Evolutionary conservation across 2,797 vertebrate genomes (phyloP).

Genomic region (Takifugu ocellatus): DNA sequence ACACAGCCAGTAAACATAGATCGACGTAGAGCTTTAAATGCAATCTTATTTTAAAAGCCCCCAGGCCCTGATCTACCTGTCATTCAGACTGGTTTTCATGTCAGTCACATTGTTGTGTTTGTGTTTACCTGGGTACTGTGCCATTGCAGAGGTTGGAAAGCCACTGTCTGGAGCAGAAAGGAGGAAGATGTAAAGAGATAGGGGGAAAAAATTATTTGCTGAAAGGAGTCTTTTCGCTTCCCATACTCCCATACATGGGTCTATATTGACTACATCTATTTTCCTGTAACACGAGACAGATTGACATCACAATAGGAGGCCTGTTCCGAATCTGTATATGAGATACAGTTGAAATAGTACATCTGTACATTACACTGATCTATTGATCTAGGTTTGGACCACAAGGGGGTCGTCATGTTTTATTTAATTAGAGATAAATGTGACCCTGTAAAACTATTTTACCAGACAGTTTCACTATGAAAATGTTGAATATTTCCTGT

Average conservation of each 20-base stretch:
- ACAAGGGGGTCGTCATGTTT: too few relatives aligned
- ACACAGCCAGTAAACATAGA: slow-evolving; percentile 50
- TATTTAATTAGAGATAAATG: too few relatives aligned
- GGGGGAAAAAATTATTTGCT: slow-evolving; percentile 68
- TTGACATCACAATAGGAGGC: slow-evolving; percentile 60
- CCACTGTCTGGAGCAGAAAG: slow-evolving; percentile 54
- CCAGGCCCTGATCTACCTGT: slow-evolving; percentile 30
- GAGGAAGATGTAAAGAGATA: slow-evolving; percentile 13
- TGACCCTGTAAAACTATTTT: too few relatives aligned
- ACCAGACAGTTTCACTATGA: too few relatives aligned
- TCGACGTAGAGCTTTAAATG: slow-evolving; percentile 62
- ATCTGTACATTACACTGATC: neutral
- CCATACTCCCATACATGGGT: slow-evolving; percentile 48
- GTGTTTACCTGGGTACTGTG: slow-evolving; percentile 63
- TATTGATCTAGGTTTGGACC: too few relatives aligned
- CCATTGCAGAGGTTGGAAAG: slow-evolving; percentile 13
- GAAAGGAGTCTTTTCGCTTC: slow-evolving; percentile 72
- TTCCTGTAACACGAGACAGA: slow-evolving; percentile 73
- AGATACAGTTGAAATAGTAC: slow-evolving; percentile 9
- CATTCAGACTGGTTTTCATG: slow-evolving; percentile 30
- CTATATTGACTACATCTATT: slow-evolving; percentile 73
- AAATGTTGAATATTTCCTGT: too few relatives aligned
- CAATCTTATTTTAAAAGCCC: slow-evolving; percentile 54
- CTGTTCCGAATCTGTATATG: slow-evolving; percentile 41
- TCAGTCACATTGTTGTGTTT: neutral